Percentiles rank a stretch among this genome's conserved stretches.
Evolutionary conservation across 2,888 invertebrate genomes (phyloP).

Genomic region (Morinoia aosen): DNA sequence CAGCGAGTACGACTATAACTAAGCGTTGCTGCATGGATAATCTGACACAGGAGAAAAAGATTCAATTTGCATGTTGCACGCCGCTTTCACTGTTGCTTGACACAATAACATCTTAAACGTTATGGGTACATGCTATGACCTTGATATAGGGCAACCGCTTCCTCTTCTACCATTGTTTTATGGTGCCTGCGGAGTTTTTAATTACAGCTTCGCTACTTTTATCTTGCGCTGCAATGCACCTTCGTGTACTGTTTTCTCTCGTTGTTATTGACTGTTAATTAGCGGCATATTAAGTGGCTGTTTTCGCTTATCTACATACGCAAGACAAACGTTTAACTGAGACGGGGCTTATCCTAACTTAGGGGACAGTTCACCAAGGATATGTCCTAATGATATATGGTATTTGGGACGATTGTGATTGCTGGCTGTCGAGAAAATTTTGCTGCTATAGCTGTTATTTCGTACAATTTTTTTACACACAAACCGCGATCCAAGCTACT

Average conservation of each 20-base stretch:
- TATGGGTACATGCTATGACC: neutral
- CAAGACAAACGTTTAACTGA: neutral
- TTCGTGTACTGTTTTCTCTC: neutral
- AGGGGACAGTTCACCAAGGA: neutral
- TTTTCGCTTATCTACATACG: neutral
- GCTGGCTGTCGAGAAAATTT: neutral
- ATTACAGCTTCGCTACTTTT: neutral
- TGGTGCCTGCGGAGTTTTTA: no score
- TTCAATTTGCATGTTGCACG: neutral
- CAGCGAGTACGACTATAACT: no score
- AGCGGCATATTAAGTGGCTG: neutral
- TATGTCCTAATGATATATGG: neutral
- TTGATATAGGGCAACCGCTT: neutral
- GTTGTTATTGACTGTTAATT: neutral
- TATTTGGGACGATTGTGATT: neutral
- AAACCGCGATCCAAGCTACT: neutral
- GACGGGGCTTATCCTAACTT: neutral
- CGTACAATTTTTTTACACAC: neutral
- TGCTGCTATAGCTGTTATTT: neutral
- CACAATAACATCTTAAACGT: neutral
- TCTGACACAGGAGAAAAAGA: neutral
- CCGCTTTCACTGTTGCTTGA: neutral
- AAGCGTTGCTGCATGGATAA: no score
- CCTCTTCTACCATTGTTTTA: neutral
- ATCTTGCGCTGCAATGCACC: neutral